Conservation (phyloP, 2,797 vertebrate genomes). For the Pelochelys cantorii region DNA sequence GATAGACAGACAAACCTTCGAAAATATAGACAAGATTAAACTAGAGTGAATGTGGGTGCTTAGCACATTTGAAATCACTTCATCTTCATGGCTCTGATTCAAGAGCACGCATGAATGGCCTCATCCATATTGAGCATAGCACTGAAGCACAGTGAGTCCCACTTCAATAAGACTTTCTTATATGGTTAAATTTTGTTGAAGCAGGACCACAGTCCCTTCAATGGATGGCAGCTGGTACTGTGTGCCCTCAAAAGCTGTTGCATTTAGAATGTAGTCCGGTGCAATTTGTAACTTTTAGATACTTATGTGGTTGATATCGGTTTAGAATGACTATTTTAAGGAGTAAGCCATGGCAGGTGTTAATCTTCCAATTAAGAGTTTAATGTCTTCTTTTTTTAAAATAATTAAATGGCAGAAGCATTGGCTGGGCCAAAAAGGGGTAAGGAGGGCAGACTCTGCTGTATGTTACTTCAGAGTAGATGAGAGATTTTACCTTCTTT, state of each 20-base stretch:
- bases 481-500: neutral
- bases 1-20: no score
- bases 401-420: rapidly evolving
- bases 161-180: neutral
- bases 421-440: neutral
- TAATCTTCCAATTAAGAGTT: rapidly evolving
- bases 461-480: neutral
- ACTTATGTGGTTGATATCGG: neutral
- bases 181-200: neutral
- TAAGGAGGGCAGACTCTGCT: neutral
- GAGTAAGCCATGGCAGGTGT: rapidly evolving
- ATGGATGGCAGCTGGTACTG: rapidly evolving
- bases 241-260: rapidly evolving
- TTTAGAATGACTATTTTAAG: neutral
- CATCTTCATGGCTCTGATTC: neutral
- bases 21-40: neutral
- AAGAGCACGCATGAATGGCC: rapidly evolving
- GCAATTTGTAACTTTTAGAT: neutral
- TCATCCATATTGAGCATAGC: neutral
- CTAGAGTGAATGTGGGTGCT: neutral
- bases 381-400: neutral
- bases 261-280: neutral
- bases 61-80: rapidly evolving
- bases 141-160: neutral
- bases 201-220: neutral